Conservation (phyloP, 2,113 vertebrate species). For the Pimephales promelas region DNA sequence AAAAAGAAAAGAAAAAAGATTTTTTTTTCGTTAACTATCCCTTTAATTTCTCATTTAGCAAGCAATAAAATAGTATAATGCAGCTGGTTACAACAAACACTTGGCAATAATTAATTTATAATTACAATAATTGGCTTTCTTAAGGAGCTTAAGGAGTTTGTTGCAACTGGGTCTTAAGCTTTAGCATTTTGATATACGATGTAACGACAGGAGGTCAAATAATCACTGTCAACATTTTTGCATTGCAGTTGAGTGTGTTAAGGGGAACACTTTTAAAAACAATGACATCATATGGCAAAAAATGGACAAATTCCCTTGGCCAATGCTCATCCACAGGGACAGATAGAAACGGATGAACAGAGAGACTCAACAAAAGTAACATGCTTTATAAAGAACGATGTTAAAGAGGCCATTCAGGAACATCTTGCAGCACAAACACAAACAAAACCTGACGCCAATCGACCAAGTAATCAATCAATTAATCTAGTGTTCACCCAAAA, state of each 20-base stretch:
- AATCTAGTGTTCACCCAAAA: not conserved
- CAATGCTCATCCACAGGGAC: not conserved
- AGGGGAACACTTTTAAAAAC: slow-evolving; percentile 3
- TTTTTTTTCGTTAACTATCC: not conserved
- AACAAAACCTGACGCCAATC: not conserved
- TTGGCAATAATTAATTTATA: not conserved
- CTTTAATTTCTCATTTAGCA: not conserved
- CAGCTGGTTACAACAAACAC: not conserved
- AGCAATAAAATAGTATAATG: not conserved
- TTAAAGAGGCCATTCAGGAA: not conserved
- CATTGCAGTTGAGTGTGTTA: not conserved
- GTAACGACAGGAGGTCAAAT: not conserved
- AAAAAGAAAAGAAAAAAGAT: not conserved
- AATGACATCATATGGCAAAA: slow-evolving; percentile 11
- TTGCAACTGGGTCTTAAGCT: not conserved
- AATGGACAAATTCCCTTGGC: not conserved
- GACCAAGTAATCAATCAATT: not conserved
- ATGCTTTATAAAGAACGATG: not conserved
- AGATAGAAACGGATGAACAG: not conserved
- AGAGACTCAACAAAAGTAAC: not conserved
- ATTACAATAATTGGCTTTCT: not conserved
- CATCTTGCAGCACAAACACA: not conserved
- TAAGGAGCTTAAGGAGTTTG: not conserved
- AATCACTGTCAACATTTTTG: not conserved
- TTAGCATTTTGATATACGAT: not conserved